phyloP scores from a whole-genome alignment of 2,113 vertebrate species.

The Microcebus ravelobensis region DNA sequence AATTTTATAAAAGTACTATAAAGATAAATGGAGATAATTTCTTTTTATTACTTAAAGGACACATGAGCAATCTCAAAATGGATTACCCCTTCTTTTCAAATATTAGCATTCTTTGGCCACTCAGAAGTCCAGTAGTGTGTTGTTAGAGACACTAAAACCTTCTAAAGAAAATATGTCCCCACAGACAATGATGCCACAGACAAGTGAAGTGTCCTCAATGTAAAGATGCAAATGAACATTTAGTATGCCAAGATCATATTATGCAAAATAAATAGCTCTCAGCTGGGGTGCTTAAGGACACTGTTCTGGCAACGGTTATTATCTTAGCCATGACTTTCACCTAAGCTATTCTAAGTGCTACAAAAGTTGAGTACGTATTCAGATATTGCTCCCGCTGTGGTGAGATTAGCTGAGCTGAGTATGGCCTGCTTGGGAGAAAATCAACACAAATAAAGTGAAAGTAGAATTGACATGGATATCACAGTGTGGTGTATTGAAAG shows the following conservation, averaged over 20 bases:
- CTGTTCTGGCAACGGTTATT: constrained; percentile 69
- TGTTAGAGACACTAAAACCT: constrained; percentile 63
- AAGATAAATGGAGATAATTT: constrained; percentile 6
- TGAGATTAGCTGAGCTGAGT: constrained; percentile 50
- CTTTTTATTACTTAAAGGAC: constrained; percentile 16
- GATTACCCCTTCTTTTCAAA: constrained; percentile 32
- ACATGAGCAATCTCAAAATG: background rate
- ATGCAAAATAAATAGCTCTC: constrained; percentile 76
- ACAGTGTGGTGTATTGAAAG: background rate
- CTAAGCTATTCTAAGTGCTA: constrained; percentile 74
- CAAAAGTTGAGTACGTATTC: constrained; percentile 66
- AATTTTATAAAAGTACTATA: background rate
- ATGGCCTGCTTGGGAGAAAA: constrained; percentile 62
- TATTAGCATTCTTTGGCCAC: constrained; percentile 35
- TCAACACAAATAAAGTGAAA: constrained; percentile 69
- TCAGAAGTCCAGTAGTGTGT: constrained; percentile 60
- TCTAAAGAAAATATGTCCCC: constrained; percentile 69
- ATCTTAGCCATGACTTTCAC: constrained; percentile 73
- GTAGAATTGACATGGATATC: constrained; percentile 58
- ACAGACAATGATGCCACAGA: constrained; percentile 67
- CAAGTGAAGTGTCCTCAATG: constrained; percentile 65
- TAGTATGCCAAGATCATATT: constrained; percentile 70
- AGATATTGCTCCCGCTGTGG: constrained; percentile 55
- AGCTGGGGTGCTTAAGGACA: constrained; percentile 70
- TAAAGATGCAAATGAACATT: constrained; percentile 70